Evolutionary conservation across 2,888 invertebrate genomes (phyloP).

Genomic region (Hipparchia sbordonii): DNA sequence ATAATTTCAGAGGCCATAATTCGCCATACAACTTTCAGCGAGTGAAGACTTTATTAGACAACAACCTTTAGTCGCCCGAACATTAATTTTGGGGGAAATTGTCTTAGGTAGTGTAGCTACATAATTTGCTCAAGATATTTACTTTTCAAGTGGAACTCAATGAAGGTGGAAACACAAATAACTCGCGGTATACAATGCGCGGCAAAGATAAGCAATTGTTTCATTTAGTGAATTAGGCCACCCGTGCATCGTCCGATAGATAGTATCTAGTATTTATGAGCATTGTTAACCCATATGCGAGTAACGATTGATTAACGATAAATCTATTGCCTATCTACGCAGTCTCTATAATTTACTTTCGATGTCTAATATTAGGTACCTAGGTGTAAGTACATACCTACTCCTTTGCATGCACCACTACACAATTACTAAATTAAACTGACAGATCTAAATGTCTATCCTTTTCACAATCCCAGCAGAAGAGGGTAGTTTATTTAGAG

Average conservation of each 20-base stretch:
- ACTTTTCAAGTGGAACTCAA: background rate
- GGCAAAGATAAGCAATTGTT: constrained; percentile 34
- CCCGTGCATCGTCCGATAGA: constrained; percentile 57
- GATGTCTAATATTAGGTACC: no score
- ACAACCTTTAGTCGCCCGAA: no score
- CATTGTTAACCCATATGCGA: background rate
- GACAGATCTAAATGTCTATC: no score
- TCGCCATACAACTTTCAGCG: background rate
- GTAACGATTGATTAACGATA: background rate
- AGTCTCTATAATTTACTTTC: no score
- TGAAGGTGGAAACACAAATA: background rate
- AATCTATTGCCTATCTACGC: background rate
- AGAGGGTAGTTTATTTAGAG: no score
- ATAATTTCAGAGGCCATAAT: background rate
- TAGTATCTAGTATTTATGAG: constrained; percentile 12
- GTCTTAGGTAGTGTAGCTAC: no score
- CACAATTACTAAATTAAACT: no score
- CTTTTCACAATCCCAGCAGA: no score
- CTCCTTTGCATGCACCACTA: no score
- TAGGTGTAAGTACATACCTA: no score
- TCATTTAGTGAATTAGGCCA: constrained; percentile 51
- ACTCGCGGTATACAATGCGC: background rate
- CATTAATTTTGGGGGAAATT: no score
- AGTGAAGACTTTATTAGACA: no score
- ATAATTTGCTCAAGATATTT: background rate